Evolutionary conservation across 2,797 vertebrate genomes (phyloP).

Genomic region (Scolopax bukidnonensis): DNA sequence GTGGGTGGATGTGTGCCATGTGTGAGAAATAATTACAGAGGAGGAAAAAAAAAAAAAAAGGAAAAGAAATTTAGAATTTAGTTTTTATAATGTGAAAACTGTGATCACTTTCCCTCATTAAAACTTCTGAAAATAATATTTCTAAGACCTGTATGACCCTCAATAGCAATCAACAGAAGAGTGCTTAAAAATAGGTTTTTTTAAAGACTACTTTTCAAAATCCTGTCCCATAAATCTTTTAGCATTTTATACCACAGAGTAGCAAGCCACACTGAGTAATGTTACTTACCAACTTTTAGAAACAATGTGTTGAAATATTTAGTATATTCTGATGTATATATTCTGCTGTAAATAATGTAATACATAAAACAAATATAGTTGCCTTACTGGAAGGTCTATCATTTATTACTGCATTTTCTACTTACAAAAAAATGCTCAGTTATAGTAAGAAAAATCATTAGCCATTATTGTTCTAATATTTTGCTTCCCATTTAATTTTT

Average conservation of each 20-base stretch:
- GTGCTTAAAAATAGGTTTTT: accelerated
- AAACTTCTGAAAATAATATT: neutral
- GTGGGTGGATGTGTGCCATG: neutral
- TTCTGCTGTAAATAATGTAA: conserved; percentile 16
- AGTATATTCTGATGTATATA: neutral
- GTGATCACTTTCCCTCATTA: neutral
- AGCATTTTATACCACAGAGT: neutral
- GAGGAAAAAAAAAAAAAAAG: neutral
- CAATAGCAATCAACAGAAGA: neutral
- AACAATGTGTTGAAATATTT: conserved; percentile 17
- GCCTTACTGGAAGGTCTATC: neutral
- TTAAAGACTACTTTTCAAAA: neutral
- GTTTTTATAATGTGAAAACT: neutral
- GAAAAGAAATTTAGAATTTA: neutral
- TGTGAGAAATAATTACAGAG: neutral
- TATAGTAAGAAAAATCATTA: neutral
- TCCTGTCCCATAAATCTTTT: neutral
- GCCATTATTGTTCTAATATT: neutral
- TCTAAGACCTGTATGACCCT: neutral
- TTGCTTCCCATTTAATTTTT: neutral
- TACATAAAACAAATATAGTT: neutral
- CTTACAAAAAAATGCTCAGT: neutral
- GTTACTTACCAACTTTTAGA: neutral
- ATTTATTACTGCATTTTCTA: neutral
- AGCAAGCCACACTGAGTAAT: neutral